A percentile compares a stretch with the other conserved stretches of the same genome.
These are phyloP conservation scores for Anolis sagrei DNA, from an alignment of 2,113 vertebrate species.

Conservation along the genomic window DNA sequence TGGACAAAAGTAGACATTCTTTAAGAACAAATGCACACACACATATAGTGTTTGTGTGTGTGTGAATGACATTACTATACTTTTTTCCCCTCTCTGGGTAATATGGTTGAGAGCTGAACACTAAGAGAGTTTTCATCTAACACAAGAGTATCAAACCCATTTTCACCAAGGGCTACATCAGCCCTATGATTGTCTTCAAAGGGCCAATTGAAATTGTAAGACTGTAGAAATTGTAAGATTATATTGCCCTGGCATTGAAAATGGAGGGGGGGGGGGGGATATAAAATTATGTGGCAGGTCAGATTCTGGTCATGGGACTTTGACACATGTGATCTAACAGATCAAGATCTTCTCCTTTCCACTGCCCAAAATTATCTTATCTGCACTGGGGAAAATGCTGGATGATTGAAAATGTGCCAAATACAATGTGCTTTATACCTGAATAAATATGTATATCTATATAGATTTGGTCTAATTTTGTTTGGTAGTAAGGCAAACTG, in stretches of 20 bases:
- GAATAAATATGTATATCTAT: constrained; percentile 65
- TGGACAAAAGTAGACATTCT: constrained; percentile 21
- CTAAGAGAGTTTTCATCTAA: constrained; percentile 38
- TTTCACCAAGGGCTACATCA: too few relatives aligned
- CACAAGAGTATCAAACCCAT: too few relatives aligned
- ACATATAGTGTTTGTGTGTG: neutral
- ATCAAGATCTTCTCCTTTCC: constrained; percentile 45
- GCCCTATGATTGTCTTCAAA: too few relatives aligned
- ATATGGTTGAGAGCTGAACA: constrained; percentile 38
- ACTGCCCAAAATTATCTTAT: constrained; percentile 62
- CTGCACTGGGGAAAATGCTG: constrained; percentile 53
- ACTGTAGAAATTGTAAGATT: too few relatives aligned
- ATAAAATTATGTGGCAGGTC: too few relatives aligned
- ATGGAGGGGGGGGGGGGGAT: too few relatives aligned
- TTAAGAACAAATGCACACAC: constrained; percentile 34
- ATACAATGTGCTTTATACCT: constrained; percentile 44
- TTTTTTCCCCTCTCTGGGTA: constrained; percentile 29
- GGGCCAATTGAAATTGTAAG: too few relatives aligned
- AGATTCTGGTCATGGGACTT: too few relatives aligned
- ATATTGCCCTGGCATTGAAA: too few relatives aligned
- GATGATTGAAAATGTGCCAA: constrained; percentile 58
- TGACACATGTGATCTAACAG: constrained; percentile 27
- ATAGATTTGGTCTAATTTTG: constrained; percentile 53
- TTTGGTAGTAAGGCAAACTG: constrained; percentile 55
- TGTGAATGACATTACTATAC: constrained; percentile 17